Base-by-base conservation (phyloP, 2,113 vertebrate genomes). In the Agapornis roseicollis region DNA sequence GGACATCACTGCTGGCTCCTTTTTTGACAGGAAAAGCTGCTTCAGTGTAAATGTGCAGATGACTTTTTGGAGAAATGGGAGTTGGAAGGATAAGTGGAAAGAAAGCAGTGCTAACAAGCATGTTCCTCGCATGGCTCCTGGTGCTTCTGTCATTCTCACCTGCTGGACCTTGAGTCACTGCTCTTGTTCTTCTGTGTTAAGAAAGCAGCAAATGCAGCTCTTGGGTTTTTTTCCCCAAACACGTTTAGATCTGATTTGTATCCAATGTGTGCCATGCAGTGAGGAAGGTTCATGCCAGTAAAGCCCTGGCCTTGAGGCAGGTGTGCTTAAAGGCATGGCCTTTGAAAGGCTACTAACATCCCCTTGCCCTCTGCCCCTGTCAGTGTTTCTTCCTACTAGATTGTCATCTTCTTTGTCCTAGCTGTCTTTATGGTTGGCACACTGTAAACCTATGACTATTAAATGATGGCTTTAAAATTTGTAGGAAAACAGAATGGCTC, bases 391-490 rank as follows among this genome's bases (percentile, higher is more conserved):
- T 85, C 93, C 56, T 80, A 42, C 69, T 82, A 35, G 68, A 68
- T 93, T 18, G 5, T 74, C 28, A 3, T 49, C 78, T 85, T 90
- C 86, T 92, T 95, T 89, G 80, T 87, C 11, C 76, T 41, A 80
- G 29, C 61, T 71, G 41, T 64, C 69, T 73, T 85, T 80, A 41
- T 90, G 78, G 82, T 37, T 94, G 64, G 23, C 74, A 73, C 69
- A 72, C 71, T 47, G 11, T 87, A 96, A 94, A 72, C 31, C 25
- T 33, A 5, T 60, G 37, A 31, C 71, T 81, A 25, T 73, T 73
- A 93, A 89, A 74, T 29, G 65, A 81, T 92, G 18, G 11, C 88
- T 91, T 87, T 69, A 87, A 86, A 69, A 79, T 64, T 86, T 79
- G 19, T 79, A 79, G 60, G 80, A 84, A 84, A 84, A 81, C 24